Conservation (phyloP, 2,797 vertebrate genomes). For the Poeciliopsis turneri region DNA sequence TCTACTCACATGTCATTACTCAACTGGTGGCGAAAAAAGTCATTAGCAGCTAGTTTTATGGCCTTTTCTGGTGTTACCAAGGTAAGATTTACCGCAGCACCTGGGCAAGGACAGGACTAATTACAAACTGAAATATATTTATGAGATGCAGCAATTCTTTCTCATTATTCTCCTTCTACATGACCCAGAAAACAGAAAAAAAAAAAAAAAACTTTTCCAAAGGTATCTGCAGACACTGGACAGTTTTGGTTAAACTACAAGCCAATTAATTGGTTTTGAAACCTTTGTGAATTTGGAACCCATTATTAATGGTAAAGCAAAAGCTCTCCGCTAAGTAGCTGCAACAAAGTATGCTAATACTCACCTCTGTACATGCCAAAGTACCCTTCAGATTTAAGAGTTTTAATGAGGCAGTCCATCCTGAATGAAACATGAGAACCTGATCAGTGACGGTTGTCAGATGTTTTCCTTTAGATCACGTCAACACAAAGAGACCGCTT, state of each 20-base stretch:
- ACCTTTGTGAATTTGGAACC: neutral
- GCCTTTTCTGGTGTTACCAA: slow-evolving; percentile 88
- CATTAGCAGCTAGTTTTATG: slow-evolving; percentile 86
- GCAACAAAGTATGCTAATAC: slow-evolving; percentile 9
- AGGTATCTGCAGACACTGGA: neutral
- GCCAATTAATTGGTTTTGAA: neutral
- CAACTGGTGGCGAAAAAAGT: slow-evolving; percentile 84
- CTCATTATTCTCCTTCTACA: neutral
- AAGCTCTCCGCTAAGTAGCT: neutral
- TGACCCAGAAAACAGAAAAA: neutral
- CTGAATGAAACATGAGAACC: slow-evolving; percentile 55
- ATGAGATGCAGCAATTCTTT: neutral
- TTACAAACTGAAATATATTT: neutral
- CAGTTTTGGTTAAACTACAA: neutral
- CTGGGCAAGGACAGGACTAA: slow-evolving; percentile 54
- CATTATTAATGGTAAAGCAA: neutral
- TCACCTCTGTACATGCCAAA: slow-evolving; percentile 92
- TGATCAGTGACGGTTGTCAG: neutral
- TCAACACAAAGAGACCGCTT: neutral
- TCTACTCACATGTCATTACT: slow-evolving; percentile 81
- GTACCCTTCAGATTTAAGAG: slow-evolving; percentile 86
- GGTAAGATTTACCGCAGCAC: slow-evolving; percentile 85
- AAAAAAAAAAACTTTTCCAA: neutral
- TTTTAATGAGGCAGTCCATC: slow-evolving; percentile 89
- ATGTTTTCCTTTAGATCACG: neutral